Base-by-base conservation (phyloP, 2,888 invertebrate genomes). In the Globia sparganii region DNA sequence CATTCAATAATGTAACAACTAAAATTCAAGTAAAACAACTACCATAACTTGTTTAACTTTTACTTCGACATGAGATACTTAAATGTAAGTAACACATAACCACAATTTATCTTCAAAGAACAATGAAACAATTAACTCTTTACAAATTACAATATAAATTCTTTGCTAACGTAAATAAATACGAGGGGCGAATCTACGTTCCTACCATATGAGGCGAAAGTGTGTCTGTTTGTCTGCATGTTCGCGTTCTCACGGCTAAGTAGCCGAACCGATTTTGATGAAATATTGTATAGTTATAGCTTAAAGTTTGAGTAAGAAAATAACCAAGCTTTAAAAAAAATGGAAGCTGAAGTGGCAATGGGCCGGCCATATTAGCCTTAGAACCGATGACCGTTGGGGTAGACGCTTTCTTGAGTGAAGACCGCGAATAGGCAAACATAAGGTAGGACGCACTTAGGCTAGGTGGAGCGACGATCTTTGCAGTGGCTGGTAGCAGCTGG, bases 61-160 rank as follows among this genome's bases (percentile, higher is more conserved):
- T 68, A 81, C 62, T 79, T 53, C 4, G 49, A 37, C 43, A 31
- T 8, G 28, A 76, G 49, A 49, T 25, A 34, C 2, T 21, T 25
- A 62, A 59, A 65, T 31, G 11, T 43, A 71, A 31, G 11, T 43
- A 71, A 31, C 25, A 71, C 2, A 34, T 31, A n/a, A 56, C 11
- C n/a, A 49, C 21, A 40, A n/a, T 64, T 37, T 31, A 37, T 70
- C 31, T 64, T 53, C 34, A 11, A 58, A 75, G 49, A 81, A 81
- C 79, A 79, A 81, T 79, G 67, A 67, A 58, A 58, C 67, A 75
- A 81, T 74, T 56, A 64, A 66, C 28, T 66, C 37, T n/a, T 43
- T 28, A 53, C 37, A 49, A 76, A 78, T 68, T 59, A 66, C 78
- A 46, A 59, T 68, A 49, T 40, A 74, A 70, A 81, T 76, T 67